A percentile compares a stretch with the other conserved stretches of the same genome.
These are phyloP conservation scores for Pampusana beccarii DNA, from an alignment of 2,113 vertebrate species.

Conservation along the genomic window DNA sequence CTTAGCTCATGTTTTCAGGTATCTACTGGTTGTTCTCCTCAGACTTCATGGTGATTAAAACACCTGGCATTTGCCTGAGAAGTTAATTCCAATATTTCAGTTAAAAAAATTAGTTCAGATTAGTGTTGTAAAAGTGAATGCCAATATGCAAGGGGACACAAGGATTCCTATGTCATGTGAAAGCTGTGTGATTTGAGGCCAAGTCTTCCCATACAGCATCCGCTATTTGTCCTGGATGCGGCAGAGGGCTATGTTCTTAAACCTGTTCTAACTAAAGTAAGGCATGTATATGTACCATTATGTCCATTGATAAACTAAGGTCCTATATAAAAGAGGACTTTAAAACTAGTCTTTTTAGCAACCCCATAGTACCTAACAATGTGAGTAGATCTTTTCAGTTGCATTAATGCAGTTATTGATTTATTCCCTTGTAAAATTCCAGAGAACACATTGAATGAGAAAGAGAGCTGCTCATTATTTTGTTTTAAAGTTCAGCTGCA, in stretches of 20 bases:
- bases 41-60: not conserved
- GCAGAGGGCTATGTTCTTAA: not conserved
- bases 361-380: not conserved
- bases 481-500: not conserved
- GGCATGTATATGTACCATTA: not conserved
- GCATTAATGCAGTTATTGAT: not conserved
- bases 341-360: not conserved
- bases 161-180: not conserved
- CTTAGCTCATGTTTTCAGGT: not conserved
- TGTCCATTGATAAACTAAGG: not conserved
- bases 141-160: not conserved
- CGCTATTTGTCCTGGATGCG: not conserved
- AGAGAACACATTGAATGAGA: not conserved
- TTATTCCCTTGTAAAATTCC: not conserved
- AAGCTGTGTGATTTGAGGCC: fast-evolving
- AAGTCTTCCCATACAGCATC: not conserved
- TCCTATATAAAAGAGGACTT: not conserved
- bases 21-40: not conserved
- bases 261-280: not conserved
- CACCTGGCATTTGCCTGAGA: not conserved
- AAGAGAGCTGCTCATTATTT: not conserved
- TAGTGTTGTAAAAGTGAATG: not conserved
- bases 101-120: not conserved
- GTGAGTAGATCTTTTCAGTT: not conserved
- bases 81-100: not conserved